Percentiles rank a stretch among this genome's conserved stretches.
Conservation (phyloP, 2,797 vertebrate genomes). For the Sebastes oblongus region DNA sequence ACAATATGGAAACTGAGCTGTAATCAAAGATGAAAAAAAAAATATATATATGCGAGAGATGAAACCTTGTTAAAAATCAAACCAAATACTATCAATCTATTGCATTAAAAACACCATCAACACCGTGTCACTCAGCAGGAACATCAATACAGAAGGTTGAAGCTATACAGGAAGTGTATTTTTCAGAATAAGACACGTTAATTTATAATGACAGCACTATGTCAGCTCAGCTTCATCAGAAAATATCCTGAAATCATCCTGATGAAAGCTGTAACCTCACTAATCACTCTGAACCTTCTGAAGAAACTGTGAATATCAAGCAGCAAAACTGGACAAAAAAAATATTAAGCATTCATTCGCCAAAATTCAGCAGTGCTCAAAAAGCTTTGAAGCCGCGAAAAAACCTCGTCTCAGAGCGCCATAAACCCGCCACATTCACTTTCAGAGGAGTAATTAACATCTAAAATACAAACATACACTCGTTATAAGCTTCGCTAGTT, state of each 20-base stretch:
- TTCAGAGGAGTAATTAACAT: neutral
- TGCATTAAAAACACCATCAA: neutral
- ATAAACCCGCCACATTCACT: constrained; percentile 1
- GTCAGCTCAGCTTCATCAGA: neutral
- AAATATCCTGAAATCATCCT: neutral
- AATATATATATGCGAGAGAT: neutral
- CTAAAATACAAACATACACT: neutral
- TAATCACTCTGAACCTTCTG: constrained; percentile 12
- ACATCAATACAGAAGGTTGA: neutral
- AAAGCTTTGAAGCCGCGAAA: constrained; percentile 26
- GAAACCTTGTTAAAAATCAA: neutral
- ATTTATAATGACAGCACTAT: neutral
- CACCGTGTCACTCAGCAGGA: neutral
- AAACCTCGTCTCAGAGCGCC: neutral
- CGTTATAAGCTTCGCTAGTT: neutral
- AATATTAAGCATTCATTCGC: constrained; percentile 13
- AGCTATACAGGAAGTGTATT: constrained; percentile 13
- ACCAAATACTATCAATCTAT: neutral
- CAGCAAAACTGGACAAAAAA: constrained; percentile 10
- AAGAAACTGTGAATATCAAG: constrained; percentile 36
- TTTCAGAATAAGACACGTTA: constrained; percentile 37
- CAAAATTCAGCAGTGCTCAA: constrained; percentile 10
- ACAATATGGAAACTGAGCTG: constrained; percentile 2
- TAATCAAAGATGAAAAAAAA: neutral
- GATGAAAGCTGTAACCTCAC: constrained; percentile 6